Base-by-base conservation (phyloP, 2,888 invertebrate genomes). In the Enchytraeus crypticus region DNA sequence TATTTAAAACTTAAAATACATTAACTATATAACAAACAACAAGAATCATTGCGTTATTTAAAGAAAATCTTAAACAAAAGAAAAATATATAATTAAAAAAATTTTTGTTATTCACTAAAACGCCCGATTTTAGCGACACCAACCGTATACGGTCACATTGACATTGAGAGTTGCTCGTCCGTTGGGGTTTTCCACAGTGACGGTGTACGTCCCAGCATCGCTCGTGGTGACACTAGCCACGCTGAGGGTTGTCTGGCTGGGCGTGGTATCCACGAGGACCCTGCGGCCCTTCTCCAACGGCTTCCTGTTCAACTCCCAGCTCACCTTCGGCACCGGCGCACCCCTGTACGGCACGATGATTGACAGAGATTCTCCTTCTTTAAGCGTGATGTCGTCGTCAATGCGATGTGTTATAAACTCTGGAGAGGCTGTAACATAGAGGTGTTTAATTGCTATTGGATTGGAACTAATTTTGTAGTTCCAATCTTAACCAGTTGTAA, bases 141-240 rank as follows among this genome's bases (percentile, higher is more conserved):
- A 23, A 63, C 69, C 69, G 27, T 59, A 56, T 32, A 70, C 66
- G 8, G 49, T 60, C 38, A 70, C 59, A 32, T 66, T 61, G 47
- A 70, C 45, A 34, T 57, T 58, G 8, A 67, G 47, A 0, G 60
- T 63, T n/a, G 55, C 66, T 26, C 58, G 61, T 32, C 71, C 71
- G 38, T 60, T 51, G 4, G 54, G 55, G 57, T 71, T 71, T 59
- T 69, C 69, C 51, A 69, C 53, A 27, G 54, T 64, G 4, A 71
- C 53, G 5, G 62, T 61, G 54, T 70, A 70, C 18, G 47, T 62
- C 3, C 70, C 70, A 3, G 67, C 65, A 51, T 70, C 90, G 18
- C 83, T 80, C 51, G 59, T 58, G 46, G 64, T 55, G 57, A 90
- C 83, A 61, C 84, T 83, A 0, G 89, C 88, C 63, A 87, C 84